Evolutionary conservation across 2,888 invertebrate genomes (phyloP), one percentile per base, ranked within the genome.

Genomic region (Nemurella pictetii): DNA sequence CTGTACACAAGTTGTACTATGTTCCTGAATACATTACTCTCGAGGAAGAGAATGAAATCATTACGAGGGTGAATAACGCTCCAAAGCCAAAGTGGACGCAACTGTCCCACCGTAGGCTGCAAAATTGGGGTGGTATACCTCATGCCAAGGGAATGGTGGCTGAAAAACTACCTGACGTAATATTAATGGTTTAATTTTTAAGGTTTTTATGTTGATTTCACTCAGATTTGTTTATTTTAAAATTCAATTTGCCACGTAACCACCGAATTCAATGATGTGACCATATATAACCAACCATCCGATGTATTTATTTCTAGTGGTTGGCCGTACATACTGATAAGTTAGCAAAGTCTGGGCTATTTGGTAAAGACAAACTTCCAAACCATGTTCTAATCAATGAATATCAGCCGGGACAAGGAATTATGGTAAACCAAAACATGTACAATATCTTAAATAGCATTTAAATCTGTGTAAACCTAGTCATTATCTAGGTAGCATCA

Each of bases 11-110:
- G 73, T 93, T 95, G 0, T 94, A 93, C 89, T 99, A 98, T 90
- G 93, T 98, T 90, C 95, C 97, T 20, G 94, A 98, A 88, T 99
- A 97, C 90, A 95, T 99, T 87, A 94, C 94, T 0, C 90, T 91
- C 87, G 93, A 92, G 74, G 96, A 97, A 89, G 95, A 97, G 89
- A 90, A 92, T 83, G 90, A 92, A 29, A 93, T 99, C 86, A 88
- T 97, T 80, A 92, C 93, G 55, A 92, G 94, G 87, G 94, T 99
- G 29, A 94, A 96, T 88, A 91, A 92, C 73, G 94, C 95, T 12
- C 99, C 99, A 0, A 89, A 96, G 94, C 98, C 99, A 9, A 98
- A 98, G 91, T 99, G 99, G 99, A 98, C 98, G 0, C 96, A 96
- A 89, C 92, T 99, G 74, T 94, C 95, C 27, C 95, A 98, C 89